phyloP scores from a whole-genome alignment of 2,888 invertebrate species.

The Apamea sordens region DNA sequence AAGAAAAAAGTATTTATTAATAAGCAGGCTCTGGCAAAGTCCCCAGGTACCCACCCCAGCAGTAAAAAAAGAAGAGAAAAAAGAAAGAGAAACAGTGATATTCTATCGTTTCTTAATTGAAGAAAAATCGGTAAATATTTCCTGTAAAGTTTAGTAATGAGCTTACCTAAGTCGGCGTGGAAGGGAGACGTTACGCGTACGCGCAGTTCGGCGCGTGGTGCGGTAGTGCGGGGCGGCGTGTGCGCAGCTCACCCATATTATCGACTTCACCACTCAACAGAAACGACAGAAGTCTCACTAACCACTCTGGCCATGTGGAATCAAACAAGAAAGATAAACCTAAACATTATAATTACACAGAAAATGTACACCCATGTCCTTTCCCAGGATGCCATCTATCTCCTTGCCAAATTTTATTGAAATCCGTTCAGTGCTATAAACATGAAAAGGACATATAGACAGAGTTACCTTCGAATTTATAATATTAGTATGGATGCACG shows the following conservation, averaged over 20 bases:
- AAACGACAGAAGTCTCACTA: conserved; percentile 28
- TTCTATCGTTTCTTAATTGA: neutral
- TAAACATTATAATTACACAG: neutral
- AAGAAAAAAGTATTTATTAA: neutral
- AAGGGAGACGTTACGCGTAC: conserved; percentile 36
- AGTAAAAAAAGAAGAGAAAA: neutral
- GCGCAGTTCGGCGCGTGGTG: conserved; percentile 40
- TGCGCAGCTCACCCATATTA: conserved; percentile 14
- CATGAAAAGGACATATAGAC: too few species aligned
- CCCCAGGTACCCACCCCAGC: too few species aligned
- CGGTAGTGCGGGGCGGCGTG: conserved; percentile 48
- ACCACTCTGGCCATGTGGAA: too few species aligned
- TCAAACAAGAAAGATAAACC: neutral
- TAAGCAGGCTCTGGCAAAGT: neutral
- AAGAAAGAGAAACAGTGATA: neutral
- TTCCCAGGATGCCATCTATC: too few species aligned
- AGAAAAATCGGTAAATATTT: neutral
- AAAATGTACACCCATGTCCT: too few species aligned
- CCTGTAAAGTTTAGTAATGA: neutral
- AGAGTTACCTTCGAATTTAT: too few species aligned
- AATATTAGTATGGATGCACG: too few species aligned
- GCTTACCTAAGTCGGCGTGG: conserved; percentile 47
- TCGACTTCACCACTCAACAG: conserved; percentile 28
- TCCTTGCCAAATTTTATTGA: too few species aligned
- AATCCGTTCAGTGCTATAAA: too few species aligned